Base-by-base conservation (phyloP, 2,797 vertebrate genomes). In the Leuciscus waleckii region DNA sequence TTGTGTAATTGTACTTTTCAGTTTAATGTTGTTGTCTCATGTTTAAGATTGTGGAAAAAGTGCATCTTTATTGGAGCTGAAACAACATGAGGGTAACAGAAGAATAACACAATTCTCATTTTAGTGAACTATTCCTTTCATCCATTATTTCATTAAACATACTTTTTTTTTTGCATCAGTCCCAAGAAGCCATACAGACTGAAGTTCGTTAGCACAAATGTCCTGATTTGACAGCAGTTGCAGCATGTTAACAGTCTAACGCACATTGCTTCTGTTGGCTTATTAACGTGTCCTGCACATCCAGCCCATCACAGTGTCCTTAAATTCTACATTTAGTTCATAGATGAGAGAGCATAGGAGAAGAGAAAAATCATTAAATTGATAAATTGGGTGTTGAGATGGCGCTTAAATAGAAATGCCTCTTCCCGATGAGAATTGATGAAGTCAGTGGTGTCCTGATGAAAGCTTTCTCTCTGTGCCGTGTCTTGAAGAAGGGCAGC, bases 331-430 rank as follows among this genome's bases (percentile, higher is more conserved):
- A 92, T 94, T 91, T 92, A 92, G 91, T 88, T 82, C 69, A 87
- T 77, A 65, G 74, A 87, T 58, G 69, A 78, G 82, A 87, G 56
- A 85, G 79, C 37, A 32, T 65, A 35, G 26, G 67, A 79, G 75
- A 86, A 74, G 71, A 86, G 87, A 80, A 83, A 92, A 93, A 92
- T 93, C 92, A 94, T 95, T 94, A 95, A 92, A 93, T 93, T 94
- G 94, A 95, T 95, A 89, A 93, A 95, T 94, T 93, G 92, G 91
- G 90, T 91, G 92, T 89, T 93, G 93, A 94, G 95, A 94, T 95
- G 94, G 94, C 95, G 93, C 90, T 93, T 93, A 94, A 95, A 94
- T 95, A 95, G 95, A 95, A 94, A 94, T 93, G 93, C 91, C 92
- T 94, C 85, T 87, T 92, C 87, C 92, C 93, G 93, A 95, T 94